Evolutionary conservation across 2,888 invertebrate genomes (phyloP).

Genomic region (Oxyscelio sp.): DNA sequence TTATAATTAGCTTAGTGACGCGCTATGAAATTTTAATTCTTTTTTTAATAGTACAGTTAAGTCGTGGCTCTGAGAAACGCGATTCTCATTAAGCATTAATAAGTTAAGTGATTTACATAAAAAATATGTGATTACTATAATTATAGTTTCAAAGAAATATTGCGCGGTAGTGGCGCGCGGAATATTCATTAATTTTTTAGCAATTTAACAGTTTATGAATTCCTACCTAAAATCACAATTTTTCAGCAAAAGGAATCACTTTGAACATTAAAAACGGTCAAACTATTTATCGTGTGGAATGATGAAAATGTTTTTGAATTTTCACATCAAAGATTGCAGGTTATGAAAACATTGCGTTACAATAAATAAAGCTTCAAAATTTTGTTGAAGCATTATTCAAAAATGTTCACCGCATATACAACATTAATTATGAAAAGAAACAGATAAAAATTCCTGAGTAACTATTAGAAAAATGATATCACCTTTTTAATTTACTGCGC

Average conservation of each 20-base stretch:
- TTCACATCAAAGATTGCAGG: conserved; percentile 29
- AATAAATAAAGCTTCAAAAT: conserved; percentile 9
- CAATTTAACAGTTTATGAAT: conserved; percentile 21
- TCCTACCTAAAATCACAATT: conserved; percentile 18
- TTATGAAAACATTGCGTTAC: conserved; percentile 22
- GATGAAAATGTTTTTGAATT: conserved; percentile 27
- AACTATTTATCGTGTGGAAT: conserved; percentile 19
- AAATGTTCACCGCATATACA: no score
- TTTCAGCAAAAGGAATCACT: conserved; percentile 12
- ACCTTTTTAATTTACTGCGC: no score
- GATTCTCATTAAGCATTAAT: conserved; percentile 10
- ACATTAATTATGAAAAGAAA: no score
- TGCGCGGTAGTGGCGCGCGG: background rate
- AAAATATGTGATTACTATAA: conserved; percentile 19
- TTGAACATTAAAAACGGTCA: conserved; percentile 29
- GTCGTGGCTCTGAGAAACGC: background rate
- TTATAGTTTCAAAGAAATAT: background rate
- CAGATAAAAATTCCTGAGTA: no score
- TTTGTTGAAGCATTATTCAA: no score
- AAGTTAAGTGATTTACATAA: conserved; percentile 22
- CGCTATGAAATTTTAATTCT: conserved; percentile 2
- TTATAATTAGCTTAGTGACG: no score
- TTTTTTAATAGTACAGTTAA: conserved; percentile 5
- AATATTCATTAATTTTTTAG: conserved; percentile 19
- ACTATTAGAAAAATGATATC: no score